A percentile compares a stretch with the other conserved stretches of the same genome.
Evolutionary conservation across 1,140 invertebrate species (phyloP).

Genomic region (Drosophila takahashii): DNA sequence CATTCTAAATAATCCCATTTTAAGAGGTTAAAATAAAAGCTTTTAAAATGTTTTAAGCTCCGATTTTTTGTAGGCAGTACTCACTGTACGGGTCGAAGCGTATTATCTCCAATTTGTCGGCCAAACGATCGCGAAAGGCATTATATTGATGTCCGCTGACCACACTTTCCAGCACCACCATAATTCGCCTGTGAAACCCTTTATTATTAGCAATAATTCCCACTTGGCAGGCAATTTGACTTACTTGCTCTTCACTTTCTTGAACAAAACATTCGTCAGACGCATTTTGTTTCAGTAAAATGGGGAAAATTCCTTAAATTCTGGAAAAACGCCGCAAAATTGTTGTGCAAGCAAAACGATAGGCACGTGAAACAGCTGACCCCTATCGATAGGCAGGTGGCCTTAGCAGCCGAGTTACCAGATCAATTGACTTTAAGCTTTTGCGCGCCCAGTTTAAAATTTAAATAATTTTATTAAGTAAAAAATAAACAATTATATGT

Average conservation of each 20-base stretch:
- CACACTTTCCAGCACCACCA: constrained; percentile 91
- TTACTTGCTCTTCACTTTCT: constrained; percentile 80
- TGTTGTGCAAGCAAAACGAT: constrained; percentile 29
- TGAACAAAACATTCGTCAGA: constrained; percentile 64
- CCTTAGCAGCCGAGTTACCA: neutral
- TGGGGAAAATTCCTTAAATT: neutral
- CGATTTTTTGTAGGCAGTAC: constrained; percentile 53
- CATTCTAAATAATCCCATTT: neutral
- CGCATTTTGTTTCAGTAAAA: constrained; percentile 48
- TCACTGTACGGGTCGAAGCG: constrained; percentile 92
- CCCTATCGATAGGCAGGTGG: constrained; percentile 1
- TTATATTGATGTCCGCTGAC: constrained; percentile 90
- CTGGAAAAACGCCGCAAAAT: constrained; percentile 18
- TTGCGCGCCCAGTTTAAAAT: neutral
- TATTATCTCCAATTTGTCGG: constrained; percentile 91
- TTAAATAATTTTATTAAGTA: no score
- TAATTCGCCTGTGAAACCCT: constrained; percentile 86
- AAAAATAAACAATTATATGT: no score
- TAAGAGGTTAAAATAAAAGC: neutral
- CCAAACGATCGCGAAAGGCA: constrained; percentile 88
- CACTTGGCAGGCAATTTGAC: neutral
- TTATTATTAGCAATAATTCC: neutral
- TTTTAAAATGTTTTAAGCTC: neutral
- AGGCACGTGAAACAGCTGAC: neutral
- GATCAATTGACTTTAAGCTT: neutral